These are phyloP conservation scores for Tortrix viridana DNA, from an alignment of 2,888 invertebrate species.

Conservation along the genomic window DNA sequence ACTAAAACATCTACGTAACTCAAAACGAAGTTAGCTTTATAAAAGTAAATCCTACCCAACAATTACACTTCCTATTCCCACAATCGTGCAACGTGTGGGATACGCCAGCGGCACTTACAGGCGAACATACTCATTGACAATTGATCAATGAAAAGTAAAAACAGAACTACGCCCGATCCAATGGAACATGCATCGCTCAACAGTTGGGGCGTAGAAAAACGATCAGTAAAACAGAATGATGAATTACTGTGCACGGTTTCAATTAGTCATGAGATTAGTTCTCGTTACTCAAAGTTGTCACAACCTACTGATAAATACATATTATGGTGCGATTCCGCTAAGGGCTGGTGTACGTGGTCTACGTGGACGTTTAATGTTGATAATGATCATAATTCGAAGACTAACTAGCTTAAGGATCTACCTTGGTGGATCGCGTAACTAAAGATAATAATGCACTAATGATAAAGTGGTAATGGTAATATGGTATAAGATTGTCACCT, in stretches of 20 bases:
- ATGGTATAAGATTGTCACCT: too few species aligned
- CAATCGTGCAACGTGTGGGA: conserved; percentile 29
- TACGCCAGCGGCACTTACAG: conserved; percentile 5
- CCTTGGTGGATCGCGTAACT: too few species aligned
- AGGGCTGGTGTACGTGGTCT: background rate
- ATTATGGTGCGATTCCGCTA: conserved; percentile 12
- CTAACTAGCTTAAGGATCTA: too few species aligned
- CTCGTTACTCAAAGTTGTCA: conserved; percentile 66
- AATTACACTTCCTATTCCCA: conserved; percentile 29
- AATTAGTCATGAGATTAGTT: conserved; percentile 72
- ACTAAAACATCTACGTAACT: too few species aligned
- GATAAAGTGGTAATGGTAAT: too few species aligned
- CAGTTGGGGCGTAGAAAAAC: conserved; percentile 32
- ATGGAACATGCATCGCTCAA: conserved; percentile 37
- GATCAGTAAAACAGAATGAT: conserved; percentile 51
- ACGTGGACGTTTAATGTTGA: background rate
- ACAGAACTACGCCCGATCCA: conserved; percentile 17
- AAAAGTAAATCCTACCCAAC: conserved; percentile 17
- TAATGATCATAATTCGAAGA: background rate
- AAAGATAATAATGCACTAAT: too few species aligned
- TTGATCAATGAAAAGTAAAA: conserved; percentile 29
- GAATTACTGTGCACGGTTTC: conserved; percentile 58
- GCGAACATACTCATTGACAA: conserved; percentile 14
- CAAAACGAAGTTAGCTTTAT: conserved; percentile 8
- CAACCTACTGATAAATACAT: conserved; percentile 42